Base-by-base conservation (phyloP, 2,888 invertebrate species). In the Oegoconia quadripuncta region DNA sequence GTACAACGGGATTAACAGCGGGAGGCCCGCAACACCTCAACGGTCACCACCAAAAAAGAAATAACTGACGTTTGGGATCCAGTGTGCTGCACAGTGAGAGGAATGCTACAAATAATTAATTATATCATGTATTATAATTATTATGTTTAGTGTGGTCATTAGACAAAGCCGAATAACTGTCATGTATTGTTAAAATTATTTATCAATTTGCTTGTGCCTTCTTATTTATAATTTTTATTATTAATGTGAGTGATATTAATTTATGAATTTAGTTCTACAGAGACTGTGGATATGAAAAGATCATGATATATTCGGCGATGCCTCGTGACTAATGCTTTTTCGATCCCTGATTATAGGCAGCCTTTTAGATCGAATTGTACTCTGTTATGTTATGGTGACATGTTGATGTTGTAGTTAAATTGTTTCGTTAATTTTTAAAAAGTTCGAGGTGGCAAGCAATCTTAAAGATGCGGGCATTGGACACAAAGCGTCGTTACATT, bases 1-100 rank as follows among this genome's bases (percentile, higher is more conserved):
- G 77, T 99, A 99, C 88, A 93, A 93, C 63, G 95, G 95, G 61
- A 91, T 94, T 84, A 95, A 95, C 82, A 94, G 94, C 49, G 93
- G 94, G 48, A 91, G 97, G 89, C 93, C 95, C 52, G 92, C 94
- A 55, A 95, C 95, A 67, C 95, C 95, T 57, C 95, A 95, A 72
- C 91, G 93, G 71, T 93, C 93, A 86, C 82, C 91, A 82, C 91
- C 91, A 48, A 90, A 88, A 73, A 91, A 91, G 83, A 93, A 93
- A 91, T 93, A 93, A 92, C 89, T 87, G 74, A 63, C 67, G 62
- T 74, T 74, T 61, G 75, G 77, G 59, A 72, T 77, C 77, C 80
- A 79, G 82, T 86, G 83, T 74, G 74, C 83, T 74, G 83, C 86
- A 73, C 87, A 87, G 81, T 84, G 82, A 86, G 74, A 79, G 64